Percentiles rank a stretch among this genome's conserved stretches.
These are phyloP conservation scores for Danio choprae DNA, from an alignment of 2,797 vertebrate species.

Conservation along the genomic window DNA sequence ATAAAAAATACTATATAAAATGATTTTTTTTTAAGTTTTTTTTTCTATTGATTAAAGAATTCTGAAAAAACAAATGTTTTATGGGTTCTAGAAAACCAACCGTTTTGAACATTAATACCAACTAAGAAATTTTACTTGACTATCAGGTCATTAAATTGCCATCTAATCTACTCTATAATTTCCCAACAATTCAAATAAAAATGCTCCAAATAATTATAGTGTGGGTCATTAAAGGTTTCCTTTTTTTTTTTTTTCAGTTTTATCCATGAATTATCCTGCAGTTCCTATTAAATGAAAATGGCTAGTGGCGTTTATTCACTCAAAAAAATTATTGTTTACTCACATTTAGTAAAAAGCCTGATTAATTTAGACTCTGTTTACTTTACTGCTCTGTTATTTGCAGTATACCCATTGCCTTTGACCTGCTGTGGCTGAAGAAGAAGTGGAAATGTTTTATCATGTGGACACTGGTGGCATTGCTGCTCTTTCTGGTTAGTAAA, in stretches of 20 bases:
- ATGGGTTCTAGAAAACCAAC: background rate
- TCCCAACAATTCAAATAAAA: background rate
- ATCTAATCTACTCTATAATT: background rate
- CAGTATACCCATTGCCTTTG: conserved; percentile 93
- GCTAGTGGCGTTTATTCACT: background rate
- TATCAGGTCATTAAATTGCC: no score
- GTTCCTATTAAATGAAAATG: background rate
- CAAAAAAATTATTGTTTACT: background rate
- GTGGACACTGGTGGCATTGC: conserved; percentile 86
- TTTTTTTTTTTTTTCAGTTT: background rate
- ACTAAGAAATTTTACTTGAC: no score
- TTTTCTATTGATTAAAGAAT: background rate
- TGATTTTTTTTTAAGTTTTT: background rate
- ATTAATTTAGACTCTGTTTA: background rate
- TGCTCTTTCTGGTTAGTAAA: conserved; percentile 88
- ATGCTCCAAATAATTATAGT: background rate
- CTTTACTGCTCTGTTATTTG: background rate
- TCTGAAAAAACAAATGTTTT: background rate
- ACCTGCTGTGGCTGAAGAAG: conserved; percentile 87
- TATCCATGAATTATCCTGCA: background rate
- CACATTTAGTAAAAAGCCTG: background rate
- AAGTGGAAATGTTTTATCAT: conserved; percentile 89
- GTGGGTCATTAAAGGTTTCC: no score
- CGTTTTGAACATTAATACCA: background rate
- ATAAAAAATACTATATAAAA: background rate